Conservation (phyloP, 2,888 invertebrate species). For the Drosophila algonquin region DNA sequence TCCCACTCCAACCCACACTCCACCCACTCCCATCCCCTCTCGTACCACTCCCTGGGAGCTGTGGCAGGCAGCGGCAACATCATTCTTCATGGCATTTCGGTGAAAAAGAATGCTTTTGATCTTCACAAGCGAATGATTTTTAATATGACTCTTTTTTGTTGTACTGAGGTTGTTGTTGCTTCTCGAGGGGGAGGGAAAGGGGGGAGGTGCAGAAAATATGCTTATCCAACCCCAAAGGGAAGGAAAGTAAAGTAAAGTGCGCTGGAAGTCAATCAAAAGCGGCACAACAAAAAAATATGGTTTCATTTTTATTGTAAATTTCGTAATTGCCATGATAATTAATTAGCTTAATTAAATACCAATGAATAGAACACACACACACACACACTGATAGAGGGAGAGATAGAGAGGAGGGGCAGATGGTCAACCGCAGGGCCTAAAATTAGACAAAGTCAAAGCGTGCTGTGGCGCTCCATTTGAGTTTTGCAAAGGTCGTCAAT, state of each 20-base stretch:
- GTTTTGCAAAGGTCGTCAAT: slow-evolving; percentile 9
- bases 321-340: slow-evolving; percentile 29
- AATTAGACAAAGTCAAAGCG: slow-evolving; percentile 61
- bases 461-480: slow-evolving; percentile 47
- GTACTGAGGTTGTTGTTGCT: slow-evolving; percentile 15
- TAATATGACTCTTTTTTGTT: slow-evolving; percentile 78
- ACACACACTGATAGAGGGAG: slow-evolving; percentile 2
- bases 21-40: slow-evolving; percentile 3
- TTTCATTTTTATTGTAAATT: slow-evolving; percentile 7
- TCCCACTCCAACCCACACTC: background rate
- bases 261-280: slow-evolving; percentile 64
- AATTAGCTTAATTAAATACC: slow-evolving; percentile 69
- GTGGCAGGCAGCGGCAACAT: slow-evolving; percentile 43
- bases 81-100: slow-evolving; percentile 77
- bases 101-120: slow-evolving; percentile 83
- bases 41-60: slow-evolving; percentile 25
- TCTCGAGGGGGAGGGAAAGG: background rate
- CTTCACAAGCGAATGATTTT: slow-evolving; percentile 83
- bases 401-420: background rate
- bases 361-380: slow-evolving; percentile 4
- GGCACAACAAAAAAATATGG: slow-evolving; percentile 5
- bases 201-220: slow-evolving; percentile 34
- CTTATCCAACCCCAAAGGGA: background rate
- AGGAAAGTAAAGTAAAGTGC: slow-evolving; percentile 42
- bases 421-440: slow-evolving; percentile 53